These are phyloP conservation scores for Ctenochaetus hawaiiensis DNA, from an alignment of 2,797 vertebrate species.

Conservation along the genomic window DNA sequence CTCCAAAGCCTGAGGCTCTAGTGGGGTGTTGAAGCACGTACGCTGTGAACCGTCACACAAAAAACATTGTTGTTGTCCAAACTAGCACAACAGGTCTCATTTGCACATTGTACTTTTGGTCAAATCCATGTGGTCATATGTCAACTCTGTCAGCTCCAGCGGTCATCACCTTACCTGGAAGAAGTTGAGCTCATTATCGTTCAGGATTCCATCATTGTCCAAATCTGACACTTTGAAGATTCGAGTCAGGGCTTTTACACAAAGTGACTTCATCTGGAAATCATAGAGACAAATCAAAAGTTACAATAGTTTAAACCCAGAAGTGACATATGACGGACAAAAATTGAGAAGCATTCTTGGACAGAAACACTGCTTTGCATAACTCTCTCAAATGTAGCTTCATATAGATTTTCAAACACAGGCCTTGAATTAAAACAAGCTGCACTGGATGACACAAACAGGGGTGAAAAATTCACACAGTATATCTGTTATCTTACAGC, in stretches of 20 bases:
- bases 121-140: background rate
- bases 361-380: background rate
- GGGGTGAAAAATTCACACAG: background rate
- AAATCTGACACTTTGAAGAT: conserved; percentile 97
- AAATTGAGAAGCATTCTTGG: background rate
- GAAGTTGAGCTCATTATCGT: conserved; percentile 95
- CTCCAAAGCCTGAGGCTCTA: conserved; percentile 94
- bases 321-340: background rate
- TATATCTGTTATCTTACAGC: conserved; percentile 84
- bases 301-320: background rate
- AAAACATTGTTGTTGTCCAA: background rate
- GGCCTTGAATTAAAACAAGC: conserved; percentile 7
- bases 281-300: background rate
- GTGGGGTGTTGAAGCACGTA: conserved; percentile 95
- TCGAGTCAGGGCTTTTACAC: conserved; percentile 93
- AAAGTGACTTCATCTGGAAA: conserved; percentile 92
- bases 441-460: background rate
- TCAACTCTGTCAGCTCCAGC: too few species aligned
- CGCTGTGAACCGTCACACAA: conserved; percentile 81
- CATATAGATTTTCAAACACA: background rate
- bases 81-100: background rate
- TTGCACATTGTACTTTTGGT: background rate
- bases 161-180: conserved; percentile 88
- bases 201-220: conserved; percentile 95
- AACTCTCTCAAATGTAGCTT: background rate